Evolutionary conservation across 2,113 vertebrate genomes (phyloP), one percentile per base, ranked within the genome.

Genomic region (Eulemur rufifrons): DNA sequence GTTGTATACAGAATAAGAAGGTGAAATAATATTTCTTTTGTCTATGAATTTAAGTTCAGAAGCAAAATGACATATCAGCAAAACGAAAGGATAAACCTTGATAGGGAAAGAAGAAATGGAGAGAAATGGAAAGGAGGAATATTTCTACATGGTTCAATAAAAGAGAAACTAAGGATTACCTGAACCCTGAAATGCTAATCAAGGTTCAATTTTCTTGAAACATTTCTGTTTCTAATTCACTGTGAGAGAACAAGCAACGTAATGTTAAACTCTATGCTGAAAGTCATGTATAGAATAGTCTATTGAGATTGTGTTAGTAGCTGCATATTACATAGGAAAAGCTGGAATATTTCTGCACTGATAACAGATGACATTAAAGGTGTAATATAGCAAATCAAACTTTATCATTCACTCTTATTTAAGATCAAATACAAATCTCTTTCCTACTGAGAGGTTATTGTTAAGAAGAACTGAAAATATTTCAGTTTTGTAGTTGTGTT

Each of bases 1-100:
- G 80, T 56, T 96, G 4, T n/a, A 97, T 10, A 42, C 23, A 96
- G n/a, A 97, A 92, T 68, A 97, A 95, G 45, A 97, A 96, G 69
- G 50, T 81, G 37, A n/a, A 95, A 32, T 77, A 95, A 97, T 88
- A 45, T 73, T 94, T 52, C n/a, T 94, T 98, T 97, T 89, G 83
- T 97, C 63, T 90, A 17, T 56, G 86, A 93, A 96, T 93, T 97
- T 91, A 96, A 93, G 71, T 86, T 96, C 18, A 96, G 73, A 93
- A 96, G 82, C 73, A 87, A 56, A 86, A 97, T 27, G 29, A 86
- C 32, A 37, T 59, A 78, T 15, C 34, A 94, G 80, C 66, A 91
- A 83, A 80, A 14, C 27, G 77, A 32, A 87, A 73, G 18, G 29
- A 27, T 89, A 93, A 97, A 87, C 50, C 54, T 23, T 76, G 69